phyloP scores from a whole-genome alignment of 1,140 invertebrate genomes.

The Paraescarpia echinospica region DNA sequence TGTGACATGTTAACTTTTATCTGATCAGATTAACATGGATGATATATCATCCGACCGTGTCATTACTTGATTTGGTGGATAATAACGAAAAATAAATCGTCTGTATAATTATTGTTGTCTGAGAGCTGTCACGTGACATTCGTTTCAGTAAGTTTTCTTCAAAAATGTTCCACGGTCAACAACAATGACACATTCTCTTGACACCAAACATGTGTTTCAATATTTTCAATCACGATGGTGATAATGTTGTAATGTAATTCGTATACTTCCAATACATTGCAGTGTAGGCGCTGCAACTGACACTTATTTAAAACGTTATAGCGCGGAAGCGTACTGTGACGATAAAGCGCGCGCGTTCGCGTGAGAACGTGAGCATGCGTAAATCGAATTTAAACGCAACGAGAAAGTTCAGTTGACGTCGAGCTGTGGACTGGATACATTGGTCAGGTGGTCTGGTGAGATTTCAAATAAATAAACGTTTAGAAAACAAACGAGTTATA shows the following conservation, averaged over 20 bases:
- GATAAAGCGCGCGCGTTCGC: no score
- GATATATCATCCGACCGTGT: neutral
- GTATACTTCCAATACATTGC: neutral
- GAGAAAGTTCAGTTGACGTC: no score
- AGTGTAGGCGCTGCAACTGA: no score
- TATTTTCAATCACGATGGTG: neutral
- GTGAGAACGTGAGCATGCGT: no score
- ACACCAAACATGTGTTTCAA: neutral
- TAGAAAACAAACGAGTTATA: no score
- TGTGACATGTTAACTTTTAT: neutral
- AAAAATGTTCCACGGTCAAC: neutral
- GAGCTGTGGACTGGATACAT: no score
- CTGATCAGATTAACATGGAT: neutral
- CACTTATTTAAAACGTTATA: no score
- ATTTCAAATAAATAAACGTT: no score
- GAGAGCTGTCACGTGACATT: no score
- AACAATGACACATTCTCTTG: neutral
- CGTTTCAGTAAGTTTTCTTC: neutral
- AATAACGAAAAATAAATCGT: neutral
- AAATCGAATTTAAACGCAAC: no score
- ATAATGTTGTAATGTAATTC: neutral
- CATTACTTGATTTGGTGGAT: neutral
- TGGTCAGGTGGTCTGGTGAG: no score
- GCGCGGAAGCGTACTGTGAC: no score
- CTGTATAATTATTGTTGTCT: neutral